These are phyloP conservation scores for Nymphalis polychloros DNA, from an alignment of 2,888 invertebrate species.

Conservation along the genomic window DNA sequence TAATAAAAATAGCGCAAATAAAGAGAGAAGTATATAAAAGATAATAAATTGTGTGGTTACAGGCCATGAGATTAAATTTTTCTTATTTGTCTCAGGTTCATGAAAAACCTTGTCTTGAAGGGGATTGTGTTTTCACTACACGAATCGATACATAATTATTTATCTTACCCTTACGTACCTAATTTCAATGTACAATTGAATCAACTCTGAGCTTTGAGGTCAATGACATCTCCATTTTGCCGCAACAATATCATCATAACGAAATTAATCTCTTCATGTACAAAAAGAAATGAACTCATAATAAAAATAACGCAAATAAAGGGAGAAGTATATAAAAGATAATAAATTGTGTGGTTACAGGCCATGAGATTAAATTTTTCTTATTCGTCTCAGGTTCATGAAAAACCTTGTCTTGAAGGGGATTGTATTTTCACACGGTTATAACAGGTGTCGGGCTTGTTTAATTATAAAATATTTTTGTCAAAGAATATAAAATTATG, in stretches of 20 bases:
- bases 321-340: background rate
- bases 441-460: constrained; percentile 36
- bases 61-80: constrained; percentile 60
- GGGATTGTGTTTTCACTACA: constrained; percentile 50
- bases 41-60: constrained; percentile 44
- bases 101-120: constrained; percentile 51
- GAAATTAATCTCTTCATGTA: no score
- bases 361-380: constrained; percentile 62
- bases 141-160: background rate
- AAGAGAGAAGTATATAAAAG: background rate
- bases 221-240: no score
- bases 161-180: no score
- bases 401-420: constrained; percentile 50
- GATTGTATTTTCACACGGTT: constrained; percentile 49
- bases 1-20: background rate
- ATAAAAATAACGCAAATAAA: background rate
- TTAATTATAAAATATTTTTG: constrained; percentile 28
- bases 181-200: no score
- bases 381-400: constrained; percentile 56
- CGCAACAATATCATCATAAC: no score
- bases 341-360: constrained; percentile 46
- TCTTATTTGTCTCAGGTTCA: constrained; percentile 56
- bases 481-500: background rate
- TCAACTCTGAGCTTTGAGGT: no score
- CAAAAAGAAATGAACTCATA: no score